These are phyloP conservation scores for Doris montereyensis DNA, from an alignment of 2,888 invertebrate genomes.

Conservation along the genomic window DNA sequence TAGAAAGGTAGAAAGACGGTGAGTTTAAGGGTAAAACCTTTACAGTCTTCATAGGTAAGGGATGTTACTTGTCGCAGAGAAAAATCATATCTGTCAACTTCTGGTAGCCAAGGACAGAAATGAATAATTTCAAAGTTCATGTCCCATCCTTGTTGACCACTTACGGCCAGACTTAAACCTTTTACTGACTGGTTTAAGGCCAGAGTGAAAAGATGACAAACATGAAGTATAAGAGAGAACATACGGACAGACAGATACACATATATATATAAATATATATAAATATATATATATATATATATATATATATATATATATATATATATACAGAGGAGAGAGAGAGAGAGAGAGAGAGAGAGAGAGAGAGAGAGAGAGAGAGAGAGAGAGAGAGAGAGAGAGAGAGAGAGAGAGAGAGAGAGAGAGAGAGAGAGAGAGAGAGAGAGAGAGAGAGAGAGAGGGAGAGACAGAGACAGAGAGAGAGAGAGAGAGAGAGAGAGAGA, in stretches of 20 bases:
- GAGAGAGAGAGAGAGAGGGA: background rate
- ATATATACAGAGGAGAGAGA: background rate
- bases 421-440: background rate
- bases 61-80: too few relatives aligned
- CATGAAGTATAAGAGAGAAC: background rate
- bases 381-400: slow-evolving; percentile 1
- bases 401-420: background rate
- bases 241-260: background rate
- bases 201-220: too few relatives aligned
- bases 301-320: background rate
- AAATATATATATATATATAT: slow-evolving; percentile 14
- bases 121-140: too few relatives aligned
- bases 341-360: background rate
- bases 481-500: background rate
- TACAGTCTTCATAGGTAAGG: too few relatives aligned
- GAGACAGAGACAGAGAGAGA: too few relatives aligned
- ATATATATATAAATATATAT: background rate
- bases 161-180: too few relatives aligned
- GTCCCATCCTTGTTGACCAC: too few relatives aligned
- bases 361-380: background rate
- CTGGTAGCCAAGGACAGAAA: too few relatives aligned
- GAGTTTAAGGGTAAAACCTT: too few relatives aligned
- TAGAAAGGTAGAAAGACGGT: background rate
- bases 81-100: too few relatives aligned
- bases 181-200: too few relatives aligned